Evolutionary conservation across 2,797 vertebrate species (phyloP), one percentile per base, ranked within the genome.

Genomic region (Labroides dimidiatus): DNA sequence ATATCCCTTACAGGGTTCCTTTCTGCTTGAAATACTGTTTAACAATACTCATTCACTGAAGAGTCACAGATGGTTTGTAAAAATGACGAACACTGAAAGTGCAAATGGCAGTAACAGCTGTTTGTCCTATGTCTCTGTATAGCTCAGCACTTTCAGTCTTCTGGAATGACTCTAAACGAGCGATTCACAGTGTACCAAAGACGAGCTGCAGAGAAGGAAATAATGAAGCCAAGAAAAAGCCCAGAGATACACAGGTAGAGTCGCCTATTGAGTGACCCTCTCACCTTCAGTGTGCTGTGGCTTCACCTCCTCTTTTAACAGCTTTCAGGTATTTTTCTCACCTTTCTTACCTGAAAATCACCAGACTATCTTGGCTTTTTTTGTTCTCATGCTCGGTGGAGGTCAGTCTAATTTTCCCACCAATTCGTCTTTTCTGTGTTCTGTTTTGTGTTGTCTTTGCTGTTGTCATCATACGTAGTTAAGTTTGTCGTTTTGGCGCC

Each of bases 171-270:
- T 71, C 93, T 99, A 89, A 97, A 96, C 36, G 97, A 99, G 73
- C 95, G 98, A 58, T 99, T 99, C 95, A 95, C 97, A 92, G 92
- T 97, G 92, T 99, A 99, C 92, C 94, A 98, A 93, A 97, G 97
- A 93, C 95, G 94, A 94, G 95, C 97, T 87, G 96, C 94, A 84
- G 96, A 98, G 84, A 96, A 96, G 86, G 97, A 99, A 87, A 94
- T 94, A 81, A 94, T 94, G 91, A 99, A 96, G 93, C 94, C 94
- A 70, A 96, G 97, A 90, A 98, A 98, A 94, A 99, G 98, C 89
- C 98, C 98, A 91, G 98, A 99, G 92, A 99, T 99, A 92, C 98
- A 99, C 95, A 98, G 98, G 98, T 99, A 92, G 81, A 94, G 73
- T 89, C 80, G 79, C 77, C 78, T 80, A 75, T 82, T 78, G 82